These are phyloP conservation scores for Phoxinus phoxinus DNA, from an alignment of 2,113 vertebrate species.

Conservation along the genomic window DNA sequence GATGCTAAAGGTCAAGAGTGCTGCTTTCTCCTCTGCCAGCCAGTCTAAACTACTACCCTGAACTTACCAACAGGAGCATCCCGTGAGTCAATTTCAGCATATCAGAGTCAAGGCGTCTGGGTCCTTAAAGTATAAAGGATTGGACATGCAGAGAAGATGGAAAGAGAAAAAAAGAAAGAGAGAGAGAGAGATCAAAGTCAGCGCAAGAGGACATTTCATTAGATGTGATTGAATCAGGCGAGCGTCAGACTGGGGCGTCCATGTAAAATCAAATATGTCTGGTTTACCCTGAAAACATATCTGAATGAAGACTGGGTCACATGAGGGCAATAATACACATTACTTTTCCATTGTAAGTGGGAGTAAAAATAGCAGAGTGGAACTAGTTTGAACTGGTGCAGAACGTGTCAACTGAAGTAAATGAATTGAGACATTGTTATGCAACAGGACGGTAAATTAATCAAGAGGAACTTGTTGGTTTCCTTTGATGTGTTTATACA, in stretches of 20 bases:
- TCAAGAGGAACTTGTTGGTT: not conserved
- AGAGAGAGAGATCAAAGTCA: not conserved
- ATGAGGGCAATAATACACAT: not conserved
- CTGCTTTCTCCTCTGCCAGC: not conserved
- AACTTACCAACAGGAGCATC: constrained; percentile 59
- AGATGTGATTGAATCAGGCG: constrained; percentile 45
- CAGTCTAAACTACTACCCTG: constrained; percentile 28
- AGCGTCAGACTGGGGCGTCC: constrained; percentile 17
- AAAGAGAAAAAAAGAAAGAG: not conserved
- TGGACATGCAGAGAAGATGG: not conserved
- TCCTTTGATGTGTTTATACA: not conserved
- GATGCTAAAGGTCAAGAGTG: not conserved
- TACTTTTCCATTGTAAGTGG: constrained; percentile 18
- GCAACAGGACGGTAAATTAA: not conserved
- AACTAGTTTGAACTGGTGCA: not conserved
- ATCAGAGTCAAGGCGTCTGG: constrained; percentile 64
- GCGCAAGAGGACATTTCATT: constrained; percentile 44
- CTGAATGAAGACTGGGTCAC: constrained; percentile 16
- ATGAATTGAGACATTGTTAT: not conserved
- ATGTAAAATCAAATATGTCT: constrained; percentile 41
- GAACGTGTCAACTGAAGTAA: not conserved
- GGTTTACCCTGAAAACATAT: not conserved
- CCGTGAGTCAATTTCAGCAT: constrained; percentile 61
- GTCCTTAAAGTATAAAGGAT: constrained; percentile 34
- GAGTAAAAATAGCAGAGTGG: not conserved